phyloP scores from a whole-genome alignment of 2,888 invertebrate species.

The Zaprionus bogoriensis region DNA sequence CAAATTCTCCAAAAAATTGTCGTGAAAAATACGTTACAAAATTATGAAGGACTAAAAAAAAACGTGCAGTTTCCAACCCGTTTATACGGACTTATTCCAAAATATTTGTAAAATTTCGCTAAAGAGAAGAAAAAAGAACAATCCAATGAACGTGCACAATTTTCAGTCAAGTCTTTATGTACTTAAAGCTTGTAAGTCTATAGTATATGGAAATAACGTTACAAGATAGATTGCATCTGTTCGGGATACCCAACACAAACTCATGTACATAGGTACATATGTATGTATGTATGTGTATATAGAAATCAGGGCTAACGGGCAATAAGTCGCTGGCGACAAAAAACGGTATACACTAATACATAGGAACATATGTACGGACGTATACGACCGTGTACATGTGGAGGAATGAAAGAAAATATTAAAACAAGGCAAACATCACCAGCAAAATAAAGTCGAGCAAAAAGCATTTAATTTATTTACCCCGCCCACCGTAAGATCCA shows the following conservation, averaged over 20 bases:
- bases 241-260: not conserved
- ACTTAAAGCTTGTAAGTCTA: not conserved
- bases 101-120: too few species aligned
- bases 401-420: conserved; percentile 64
- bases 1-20: too few species aligned
- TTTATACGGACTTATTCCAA: too few species aligned
- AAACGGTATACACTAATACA: not conserved
- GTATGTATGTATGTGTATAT: not conserved
- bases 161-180: too few species aligned
- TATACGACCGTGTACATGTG: conserved; percentile 6
- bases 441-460: conserved; percentile 66
- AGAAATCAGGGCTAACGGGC: conserved; percentile 45
- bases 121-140: too few species aligned
- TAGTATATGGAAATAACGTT: not conserved
- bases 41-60: too few species aligned
- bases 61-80: too few species aligned
- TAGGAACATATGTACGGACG: not conserved
- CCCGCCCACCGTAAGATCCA: conserved; percentile 25
- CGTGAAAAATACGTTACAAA: too few species aligned
- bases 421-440: conserved; percentile 65
- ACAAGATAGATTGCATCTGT: not conserved
- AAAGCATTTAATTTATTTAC: conserved; percentile 75
- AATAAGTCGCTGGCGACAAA: conserved; percentile 38
- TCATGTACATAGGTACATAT: not conserved
- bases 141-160: too few species aligned